phyloP scores from a whole-genome alignment of 2,797 vertebrate species.

The Ispidina picta region DNA sequence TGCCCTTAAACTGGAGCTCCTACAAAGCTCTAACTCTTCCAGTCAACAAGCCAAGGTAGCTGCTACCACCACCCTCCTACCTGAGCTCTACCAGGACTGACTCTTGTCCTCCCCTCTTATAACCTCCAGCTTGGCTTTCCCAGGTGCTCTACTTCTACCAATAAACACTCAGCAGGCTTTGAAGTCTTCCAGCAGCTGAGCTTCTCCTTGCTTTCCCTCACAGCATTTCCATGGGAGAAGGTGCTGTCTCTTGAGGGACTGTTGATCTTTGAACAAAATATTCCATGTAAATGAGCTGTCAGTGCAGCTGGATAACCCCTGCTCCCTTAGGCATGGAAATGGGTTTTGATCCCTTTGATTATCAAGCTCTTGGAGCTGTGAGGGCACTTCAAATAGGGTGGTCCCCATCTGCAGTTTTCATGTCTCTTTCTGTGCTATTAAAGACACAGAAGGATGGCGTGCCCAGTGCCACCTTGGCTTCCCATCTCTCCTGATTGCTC shows the following conservation, averaged over 20 bases:
- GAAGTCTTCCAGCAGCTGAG: neutral
- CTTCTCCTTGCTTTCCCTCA: neutral
- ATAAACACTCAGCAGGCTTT: neutral
- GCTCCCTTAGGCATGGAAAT: fast-evolving
- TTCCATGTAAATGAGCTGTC: fast-evolving
- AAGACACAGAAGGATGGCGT: neutral
- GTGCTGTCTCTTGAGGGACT: neutral
- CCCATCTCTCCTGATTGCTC: neutral
- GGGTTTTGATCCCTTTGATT: neutral
- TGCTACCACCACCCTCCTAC: neutral
- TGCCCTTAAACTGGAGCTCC: neutral
- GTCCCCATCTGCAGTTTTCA: neutral
- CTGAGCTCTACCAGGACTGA: fast-evolving
- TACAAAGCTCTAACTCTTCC: neutral
- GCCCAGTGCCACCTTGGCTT: neutral
- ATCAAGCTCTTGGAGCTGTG: neutral
- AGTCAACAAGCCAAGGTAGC: neutral
- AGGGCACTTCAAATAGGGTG: neutral
- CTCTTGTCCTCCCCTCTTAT: neutral
- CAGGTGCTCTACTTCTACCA: neutral
- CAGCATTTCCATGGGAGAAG: neutral
- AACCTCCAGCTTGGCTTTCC: neutral
- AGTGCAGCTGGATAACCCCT: neutral
- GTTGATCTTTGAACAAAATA: neutral
- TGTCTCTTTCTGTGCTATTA: neutral